Evolutionary conservation across 2,888 invertebrate species (phyloP).

Genomic region (Macrophya alboannulata): DNA sequence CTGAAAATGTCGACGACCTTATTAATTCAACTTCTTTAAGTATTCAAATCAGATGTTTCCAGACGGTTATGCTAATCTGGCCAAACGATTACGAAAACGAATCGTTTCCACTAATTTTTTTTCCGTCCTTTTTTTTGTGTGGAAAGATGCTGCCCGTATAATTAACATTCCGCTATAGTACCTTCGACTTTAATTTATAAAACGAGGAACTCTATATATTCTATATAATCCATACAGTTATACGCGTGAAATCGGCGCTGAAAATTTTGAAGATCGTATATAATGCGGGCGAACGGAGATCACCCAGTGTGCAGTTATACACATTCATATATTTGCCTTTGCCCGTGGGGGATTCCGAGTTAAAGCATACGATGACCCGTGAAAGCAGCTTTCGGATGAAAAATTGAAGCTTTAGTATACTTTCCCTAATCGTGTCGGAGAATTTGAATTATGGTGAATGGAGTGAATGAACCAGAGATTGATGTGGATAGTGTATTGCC

Average conservation of each 20-base stretch:
- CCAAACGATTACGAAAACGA: neutral
- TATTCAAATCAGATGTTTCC: neutral
- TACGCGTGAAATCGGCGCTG: neutral
- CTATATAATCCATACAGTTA: neutral
- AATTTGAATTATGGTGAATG: neutral
- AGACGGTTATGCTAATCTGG: slow-evolving; percentile 1
- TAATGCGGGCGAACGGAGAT: neutral
- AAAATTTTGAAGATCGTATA: neutral
- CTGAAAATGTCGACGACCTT: neutral
- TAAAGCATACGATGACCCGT: slow-evolving; percentile 42
- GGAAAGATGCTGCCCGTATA: neutral
- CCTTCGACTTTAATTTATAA: neutral
- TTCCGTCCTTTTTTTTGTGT: neutral
- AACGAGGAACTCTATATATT: neutral
- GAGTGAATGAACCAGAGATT: neutral
- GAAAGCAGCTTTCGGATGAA: slow-evolving; percentile 39
- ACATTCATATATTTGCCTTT: neutral
- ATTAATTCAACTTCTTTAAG: neutral
- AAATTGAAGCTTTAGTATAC: slow-evolving; percentile 35
- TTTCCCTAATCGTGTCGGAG: slow-evolving; percentile 28
- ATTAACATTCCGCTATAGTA: neutral
- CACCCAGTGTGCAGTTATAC: slow-evolving; percentile 5
- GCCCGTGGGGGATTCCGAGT: slow-evolving; percentile 23
- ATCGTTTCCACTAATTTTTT: neutral
- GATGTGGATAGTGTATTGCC: neutral